A percentile compares a stretch with the other conserved stretches of the same genome.
These are phyloP conservation scores for Eupsittula cactorum DNA, from an alignment of 2,113 vertebrate species.

Conservation along the genomic window DNA sequence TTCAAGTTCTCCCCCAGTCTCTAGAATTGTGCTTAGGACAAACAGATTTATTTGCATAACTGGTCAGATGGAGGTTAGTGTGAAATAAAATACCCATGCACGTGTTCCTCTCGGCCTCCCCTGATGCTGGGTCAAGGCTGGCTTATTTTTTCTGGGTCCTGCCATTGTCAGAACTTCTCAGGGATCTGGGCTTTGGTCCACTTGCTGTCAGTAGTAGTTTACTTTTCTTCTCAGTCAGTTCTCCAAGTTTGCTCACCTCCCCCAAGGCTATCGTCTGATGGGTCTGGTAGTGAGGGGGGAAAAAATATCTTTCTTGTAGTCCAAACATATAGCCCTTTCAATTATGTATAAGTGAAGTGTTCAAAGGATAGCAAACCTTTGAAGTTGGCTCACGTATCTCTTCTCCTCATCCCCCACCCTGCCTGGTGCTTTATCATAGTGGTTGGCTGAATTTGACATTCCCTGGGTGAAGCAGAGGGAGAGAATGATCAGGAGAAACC, in stretches of 20 bases:
- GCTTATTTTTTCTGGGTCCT: conserved; percentile 48
- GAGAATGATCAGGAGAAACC: neutral
- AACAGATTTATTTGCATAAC: conserved; percentile 32
- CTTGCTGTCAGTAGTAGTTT: conserved; percentile 30
- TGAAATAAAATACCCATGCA: conserved; percentile 24
- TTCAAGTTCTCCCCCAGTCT: neutral
- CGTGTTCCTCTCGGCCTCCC: neutral
- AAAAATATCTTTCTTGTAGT: neutral
- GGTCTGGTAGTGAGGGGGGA: neutral
- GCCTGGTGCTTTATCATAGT: neutral
- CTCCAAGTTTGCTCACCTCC: neutral
- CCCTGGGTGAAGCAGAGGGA: neutral
- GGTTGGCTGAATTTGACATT: neutral
- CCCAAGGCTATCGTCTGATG: neutral
- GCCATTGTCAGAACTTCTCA: neutral
- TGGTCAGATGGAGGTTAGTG: conserved; percentile 49
- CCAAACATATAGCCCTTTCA: neutral
- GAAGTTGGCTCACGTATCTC: neutral
- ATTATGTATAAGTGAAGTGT: neutral
- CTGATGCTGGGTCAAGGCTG: neutral
- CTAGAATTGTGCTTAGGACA: neutral
- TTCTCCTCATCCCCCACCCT: neutral
- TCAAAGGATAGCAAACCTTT: neutral
- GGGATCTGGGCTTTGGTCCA: neutral
- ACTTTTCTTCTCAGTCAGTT: conserved; percentile 5